Evolutionary conservation across 37 sponge, comb jelly and placozoan species (phyloP).

Genomic region (Amphimedon queenslandica): DNA sequence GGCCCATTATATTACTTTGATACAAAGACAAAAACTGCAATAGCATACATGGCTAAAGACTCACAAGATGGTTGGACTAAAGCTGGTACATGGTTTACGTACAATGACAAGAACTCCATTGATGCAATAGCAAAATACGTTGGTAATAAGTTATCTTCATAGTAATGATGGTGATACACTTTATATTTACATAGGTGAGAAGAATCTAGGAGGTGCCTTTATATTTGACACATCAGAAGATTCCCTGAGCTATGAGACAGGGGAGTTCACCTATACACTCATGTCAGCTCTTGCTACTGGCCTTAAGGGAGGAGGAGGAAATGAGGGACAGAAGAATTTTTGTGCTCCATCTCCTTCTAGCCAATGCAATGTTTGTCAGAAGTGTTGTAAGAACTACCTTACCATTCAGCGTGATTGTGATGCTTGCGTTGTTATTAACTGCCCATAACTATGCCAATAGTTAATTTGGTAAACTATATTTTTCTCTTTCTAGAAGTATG

Average conservation of each 20-base stretch:
- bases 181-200: neutral
- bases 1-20: constrained; percentile 9
- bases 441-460: too few species aligned
- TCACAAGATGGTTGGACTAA: constrained; percentile 25
- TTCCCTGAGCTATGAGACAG: constrained; percentile 1
- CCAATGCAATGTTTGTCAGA: neutral
- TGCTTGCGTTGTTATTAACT: neutral
- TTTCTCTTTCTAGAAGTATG: too few species aligned
- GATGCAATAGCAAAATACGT: constrained; percentile 13
- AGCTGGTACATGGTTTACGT: constrained; percentile 31
- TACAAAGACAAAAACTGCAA: constrained; percentile 7
- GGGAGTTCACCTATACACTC: constrained; percentile 3
- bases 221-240: constrained; percentile 13
- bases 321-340: neutral
- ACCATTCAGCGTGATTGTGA: neutral
- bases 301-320: constrained; percentile 7
- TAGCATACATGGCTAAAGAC: constrained; percentile 16
- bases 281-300: neutral
- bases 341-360: neutral
- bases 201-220: constrained; percentile 28
- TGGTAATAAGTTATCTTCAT: neutral
- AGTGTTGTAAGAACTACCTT: neutral
- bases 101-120: constrained; percentile 19
- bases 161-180: neutral
- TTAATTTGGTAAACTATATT: too few species aligned